A percentile compares a stretch with the other conserved stretches of the same genome.
Evolutionary conservation across 1,140 invertebrate genomes (phyloP).

Genomic region (Mercenaria mercenaria): DNA sequence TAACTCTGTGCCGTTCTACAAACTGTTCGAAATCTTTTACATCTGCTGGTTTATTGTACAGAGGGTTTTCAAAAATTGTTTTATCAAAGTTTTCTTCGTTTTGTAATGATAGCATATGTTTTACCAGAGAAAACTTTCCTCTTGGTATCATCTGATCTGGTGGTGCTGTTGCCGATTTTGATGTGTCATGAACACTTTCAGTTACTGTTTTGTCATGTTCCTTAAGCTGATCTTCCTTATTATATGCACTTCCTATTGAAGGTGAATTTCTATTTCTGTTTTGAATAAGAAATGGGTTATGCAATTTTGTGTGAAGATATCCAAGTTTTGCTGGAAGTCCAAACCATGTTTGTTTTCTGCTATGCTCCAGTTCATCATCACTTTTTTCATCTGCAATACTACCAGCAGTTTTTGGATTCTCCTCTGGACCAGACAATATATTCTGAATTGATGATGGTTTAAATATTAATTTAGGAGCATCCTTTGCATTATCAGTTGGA

Average conservation of each 20-base stretch:
- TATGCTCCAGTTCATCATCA: background rate
- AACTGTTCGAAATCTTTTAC: constrained; percentile 38
- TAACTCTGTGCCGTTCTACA: constrained; percentile 34
- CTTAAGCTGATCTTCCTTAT: background rate
- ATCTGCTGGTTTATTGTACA: constrained; percentile 22
- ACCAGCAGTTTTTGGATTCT: background rate
- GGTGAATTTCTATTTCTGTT: background rate
- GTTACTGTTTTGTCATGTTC: background rate
- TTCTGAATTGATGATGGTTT: constrained; percentile 48
- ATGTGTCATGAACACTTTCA: background rate
- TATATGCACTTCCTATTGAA: background rate
- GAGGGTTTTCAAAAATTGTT: constrained; percentile 47
- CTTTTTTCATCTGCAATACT: background rate
- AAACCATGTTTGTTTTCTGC: background rate
- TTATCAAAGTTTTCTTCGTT: constrained; percentile 61
- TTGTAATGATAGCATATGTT: constrained; percentile 51
- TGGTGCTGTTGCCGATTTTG: background rate
- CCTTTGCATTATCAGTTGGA: background rate
- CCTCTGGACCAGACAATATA: background rate
- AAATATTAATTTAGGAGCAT: constrained; percentile 28
- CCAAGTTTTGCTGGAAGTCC: background rate
- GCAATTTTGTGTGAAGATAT: background rate
- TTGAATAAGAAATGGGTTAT: constrained; percentile 26
- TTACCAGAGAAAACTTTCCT: constrained; percentile 58
- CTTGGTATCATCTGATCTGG: background rate